phyloP scores from a whole-genome alignment of 1,140 invertebrate genomes.

The Kradibia gibbosae region DNA sequence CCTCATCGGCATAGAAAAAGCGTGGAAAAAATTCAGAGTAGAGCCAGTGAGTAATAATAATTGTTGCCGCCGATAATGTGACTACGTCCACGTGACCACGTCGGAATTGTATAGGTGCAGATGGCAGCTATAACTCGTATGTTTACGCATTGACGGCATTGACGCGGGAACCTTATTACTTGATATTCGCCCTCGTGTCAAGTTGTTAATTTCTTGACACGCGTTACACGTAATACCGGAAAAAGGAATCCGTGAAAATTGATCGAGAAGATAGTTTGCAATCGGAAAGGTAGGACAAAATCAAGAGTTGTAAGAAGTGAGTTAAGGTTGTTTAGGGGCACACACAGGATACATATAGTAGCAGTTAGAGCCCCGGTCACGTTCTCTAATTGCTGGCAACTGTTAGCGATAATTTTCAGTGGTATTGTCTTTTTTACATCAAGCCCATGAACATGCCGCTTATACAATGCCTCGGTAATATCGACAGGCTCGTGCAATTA shows the following conservation, averaged over 20 bases:
- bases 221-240: not conserved
- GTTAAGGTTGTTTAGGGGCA: conserved; percentile 15
- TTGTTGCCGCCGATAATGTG: not conserved
- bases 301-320: conserved; percentile 3
- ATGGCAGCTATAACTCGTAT: not conserved
- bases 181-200: conserved; percentile 34
- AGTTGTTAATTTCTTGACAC: conserved; percentile 46
- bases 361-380: conserved; percentile 59
- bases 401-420: conserved; percentile 24
- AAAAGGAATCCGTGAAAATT: not conserved
- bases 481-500: conserved; percentile 36
- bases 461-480: conserved; percentile 25
- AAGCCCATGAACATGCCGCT: not conserved
- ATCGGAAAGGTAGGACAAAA: not conserved
- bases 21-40: not conserved
- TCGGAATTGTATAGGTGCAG: not conserved
- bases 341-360: conserved; percentile 6
- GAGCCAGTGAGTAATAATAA: not conserved
- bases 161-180: conserved; percentile 36
- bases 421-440: not conserved
- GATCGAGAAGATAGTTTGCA: not conserved
- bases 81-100: not conserved
- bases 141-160: no score
- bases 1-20: not conserved
- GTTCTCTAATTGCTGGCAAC: conserved; percentile 64